phyloP scores from a whole-genome alignment of 2,797 vertebrate species.

The Schizothorax lantsangensis region DNA sequence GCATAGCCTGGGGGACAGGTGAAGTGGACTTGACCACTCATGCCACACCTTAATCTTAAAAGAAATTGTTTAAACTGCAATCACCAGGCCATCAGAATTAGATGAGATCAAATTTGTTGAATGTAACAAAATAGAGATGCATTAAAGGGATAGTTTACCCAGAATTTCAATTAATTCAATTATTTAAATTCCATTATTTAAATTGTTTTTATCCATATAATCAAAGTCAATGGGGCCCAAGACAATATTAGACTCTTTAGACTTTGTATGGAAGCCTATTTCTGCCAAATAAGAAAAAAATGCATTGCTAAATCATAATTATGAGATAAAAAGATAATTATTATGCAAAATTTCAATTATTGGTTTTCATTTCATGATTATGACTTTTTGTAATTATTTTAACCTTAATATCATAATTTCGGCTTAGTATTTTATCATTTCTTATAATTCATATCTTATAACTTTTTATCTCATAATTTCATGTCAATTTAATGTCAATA shows the following conservation, averaged over 20 bases:
- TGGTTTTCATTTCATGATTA: not conserved
- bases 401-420: not conserved
- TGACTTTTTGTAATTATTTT: not conserved
- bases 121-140: not conserved
- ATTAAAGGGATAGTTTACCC: not conserved
- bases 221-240: not conserved
- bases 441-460: not conserved
- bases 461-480: not conserved
- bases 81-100: not conserved
- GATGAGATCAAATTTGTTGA: not conserved
- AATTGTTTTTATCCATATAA: not conserved
- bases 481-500: not conserved
- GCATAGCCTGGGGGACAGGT: slow-evolving; percentile 40
- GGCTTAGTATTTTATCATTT: not conserved
- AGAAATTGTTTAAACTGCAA: not conserved
- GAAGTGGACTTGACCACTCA: slow-evolving; percentile 36
- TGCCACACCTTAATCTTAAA: not conserved
- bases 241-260: not conserved
- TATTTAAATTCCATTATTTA: not conserved
- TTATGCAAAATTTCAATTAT: not conserved
- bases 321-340: no score
- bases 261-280: not conserved
- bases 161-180: not conserved
- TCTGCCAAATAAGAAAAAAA: not conserved
- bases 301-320: not conserved